phyloP scores from a whole-genome alignment of 2,113 vertebrate genomes.

The Antechinus stuartii region DNA sequence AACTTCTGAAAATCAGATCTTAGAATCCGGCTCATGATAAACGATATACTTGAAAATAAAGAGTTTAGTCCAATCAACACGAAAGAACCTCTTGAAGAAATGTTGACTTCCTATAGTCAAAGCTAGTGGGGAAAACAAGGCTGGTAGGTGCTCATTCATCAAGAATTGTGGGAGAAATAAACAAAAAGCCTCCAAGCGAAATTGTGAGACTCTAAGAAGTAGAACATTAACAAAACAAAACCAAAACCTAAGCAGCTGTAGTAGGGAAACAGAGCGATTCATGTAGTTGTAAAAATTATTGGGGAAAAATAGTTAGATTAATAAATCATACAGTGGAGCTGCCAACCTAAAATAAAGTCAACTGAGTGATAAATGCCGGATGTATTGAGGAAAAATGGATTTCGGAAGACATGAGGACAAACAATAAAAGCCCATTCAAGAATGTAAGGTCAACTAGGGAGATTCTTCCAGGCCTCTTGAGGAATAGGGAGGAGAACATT shows the following conservation, averaged over 20 bases:
- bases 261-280: neutral
- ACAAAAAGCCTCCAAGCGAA: neutral
- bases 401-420: constrained; percentile 50
- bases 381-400: constrained; percentile 57
- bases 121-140: neutral
- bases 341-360: constrained; percentile 23
- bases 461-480: constrained; percentile 79
- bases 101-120: neutral
- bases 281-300: constrained; percentile 16
- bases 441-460: constrained; percentile 75
- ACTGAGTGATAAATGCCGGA: constrained; percentile 17
- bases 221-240: neutral
- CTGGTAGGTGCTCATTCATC: neutral
- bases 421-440: constrained; percentile 66
- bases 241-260: neutral
- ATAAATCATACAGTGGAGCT: neutral
- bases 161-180: neutral
- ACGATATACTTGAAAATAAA: neutral
- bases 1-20: neutral
- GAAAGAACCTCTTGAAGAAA: neutral
- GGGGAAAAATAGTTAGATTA: neutral
- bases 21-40: neutral
- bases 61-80: neutral
- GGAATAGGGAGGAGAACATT: constrained; percentile 77
- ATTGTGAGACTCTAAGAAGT: neutral